Evolutionary conservation across 2,113 vertebrate species (phyloP).

Genomic region (Neomonachus schauinslandi): DNA sequence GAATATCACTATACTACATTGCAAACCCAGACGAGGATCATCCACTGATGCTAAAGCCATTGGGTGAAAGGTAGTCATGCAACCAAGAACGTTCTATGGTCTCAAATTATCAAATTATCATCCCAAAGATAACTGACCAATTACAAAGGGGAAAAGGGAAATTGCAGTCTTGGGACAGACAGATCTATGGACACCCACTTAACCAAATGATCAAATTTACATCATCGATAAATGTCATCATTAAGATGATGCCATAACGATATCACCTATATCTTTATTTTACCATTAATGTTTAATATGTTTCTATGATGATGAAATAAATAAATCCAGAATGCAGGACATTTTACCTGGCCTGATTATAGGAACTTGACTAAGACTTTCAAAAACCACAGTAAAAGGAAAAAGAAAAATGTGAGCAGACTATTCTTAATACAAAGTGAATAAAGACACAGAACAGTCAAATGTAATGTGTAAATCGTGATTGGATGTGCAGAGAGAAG

Average conservation of each 20-base stretch:
- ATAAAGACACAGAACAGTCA: neutral
- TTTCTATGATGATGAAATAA: neutral
- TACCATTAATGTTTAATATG: neutral
- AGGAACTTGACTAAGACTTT: neutral
- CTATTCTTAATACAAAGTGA: neutral
- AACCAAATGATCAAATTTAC: neutral
- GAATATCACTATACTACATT: neutral
- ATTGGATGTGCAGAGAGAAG: neutral
- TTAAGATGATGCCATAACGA: neutral
- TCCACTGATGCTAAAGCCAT: neutral
- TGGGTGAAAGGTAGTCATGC: neutral
- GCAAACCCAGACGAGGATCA: neutral
- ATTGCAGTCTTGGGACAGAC: too few relatives aligned
- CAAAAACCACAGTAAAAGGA: neutral
- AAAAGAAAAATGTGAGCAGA: neutral
- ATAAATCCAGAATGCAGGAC: neutral
- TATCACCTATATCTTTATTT: neutral
- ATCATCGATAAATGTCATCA: neutral
- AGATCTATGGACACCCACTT: neutral
- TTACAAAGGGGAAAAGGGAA: neutral
- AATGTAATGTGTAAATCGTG: neutral
- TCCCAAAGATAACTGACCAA: neutral
- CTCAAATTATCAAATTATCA: neutral
- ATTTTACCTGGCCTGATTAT: neutral
- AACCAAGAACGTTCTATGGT: neutral